These are phyloP conservation scores for Drosophila burlai DNA, from an alignment of 1,140 invertebrate species.

Conservation along the genomic window DNA sequence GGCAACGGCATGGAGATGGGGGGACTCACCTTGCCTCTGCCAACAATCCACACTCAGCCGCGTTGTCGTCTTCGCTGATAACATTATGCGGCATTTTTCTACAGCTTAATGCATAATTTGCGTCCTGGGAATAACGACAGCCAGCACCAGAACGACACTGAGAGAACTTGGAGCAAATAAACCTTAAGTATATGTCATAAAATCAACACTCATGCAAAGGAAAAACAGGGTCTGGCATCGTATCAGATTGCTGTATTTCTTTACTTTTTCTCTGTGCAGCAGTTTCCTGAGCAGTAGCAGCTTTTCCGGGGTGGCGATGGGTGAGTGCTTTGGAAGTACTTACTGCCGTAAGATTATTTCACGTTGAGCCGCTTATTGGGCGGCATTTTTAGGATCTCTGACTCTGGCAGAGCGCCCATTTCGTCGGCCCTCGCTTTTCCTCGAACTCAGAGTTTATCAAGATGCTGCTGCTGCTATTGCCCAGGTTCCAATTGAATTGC, in stretches of 20 bases:
- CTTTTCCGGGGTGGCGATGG: conserved; percentile 30
- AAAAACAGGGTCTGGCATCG: not conserved
- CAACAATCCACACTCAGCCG: conserved; percentile 16
- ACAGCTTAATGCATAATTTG: conserved; percentile 83
- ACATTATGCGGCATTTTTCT: conserved; percentile 81
- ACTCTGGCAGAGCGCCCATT: conserved; percentile 15
- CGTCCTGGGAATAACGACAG: conserved; percentile 74
- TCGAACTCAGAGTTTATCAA: conserved; percentile 27
- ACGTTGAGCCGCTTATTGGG: conserved; percentile 67
- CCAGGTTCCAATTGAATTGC: conserved; percentile 39
- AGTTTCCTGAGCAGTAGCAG: conserved; percentile 11
- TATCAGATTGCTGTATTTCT: not conserved
- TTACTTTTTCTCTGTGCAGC: conserved; percentile 23
- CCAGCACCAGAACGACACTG: conserved; percentile 4
- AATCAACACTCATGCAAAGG: not conserved
- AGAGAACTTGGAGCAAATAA: not conserved
- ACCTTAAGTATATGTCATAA: not conserved
- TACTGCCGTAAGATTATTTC: conserved; percentile 79
- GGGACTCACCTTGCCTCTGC: conserved; percentile 40
- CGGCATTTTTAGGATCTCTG: conserved; percentile 58
- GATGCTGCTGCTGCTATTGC: conserved; percentile 32
- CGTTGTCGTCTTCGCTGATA: conserved; percentile 55
- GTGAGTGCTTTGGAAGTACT: conserved; percentile 71
- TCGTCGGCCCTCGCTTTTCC: conserved; percentile 10
- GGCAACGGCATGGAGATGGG: not conserved